Evolutionary conservation across 2,888 invertebrate genomes (phyloP), one percentile per base, ranked within the genome.

Genomic region (Drosophila seclusa): DNA sequence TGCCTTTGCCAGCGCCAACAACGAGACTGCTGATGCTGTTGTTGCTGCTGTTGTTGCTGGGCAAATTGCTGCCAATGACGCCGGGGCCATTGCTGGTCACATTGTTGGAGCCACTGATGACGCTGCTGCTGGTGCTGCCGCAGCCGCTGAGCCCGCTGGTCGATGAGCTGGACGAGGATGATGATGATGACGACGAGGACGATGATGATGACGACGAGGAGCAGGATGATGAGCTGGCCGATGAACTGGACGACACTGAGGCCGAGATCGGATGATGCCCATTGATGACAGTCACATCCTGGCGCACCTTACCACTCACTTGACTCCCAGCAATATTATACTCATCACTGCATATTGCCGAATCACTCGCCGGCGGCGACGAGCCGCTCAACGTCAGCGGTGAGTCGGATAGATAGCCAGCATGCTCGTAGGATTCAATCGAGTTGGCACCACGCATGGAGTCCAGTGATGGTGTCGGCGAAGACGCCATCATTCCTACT

Each of bases 381-480:
- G 97, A 97, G 91, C 97, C 97, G 94, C 97, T 97, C 91, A 97
- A 95, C 90, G 97, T 97, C 92, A 97, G 94, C 91, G 97, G 97
- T 58, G 96, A 96, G 92, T 95, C 95, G 87, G 94, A 95, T 90
- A 96, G 95, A 93, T 96, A 95, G 93, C 97, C 96, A 94, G 95
- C 95, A 93, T 96, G 96, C 94, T 97, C 97, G 86, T 96, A 96
- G 92, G 97, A 97, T 95, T 97, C 97, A 94, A 97, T 96, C 93
- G 97, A 97, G 95, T 97, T 97, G 94, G 97, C 97, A 82, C 93
- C 93, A 93, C 96, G 96, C 94, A 97, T 95, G 94, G 97, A 98
- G 95, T 97, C 98, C 95, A 97, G 95, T 94, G 97, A 98, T 94
- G 97, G 97, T 94, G 97, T 97, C 94, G 95, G 95, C 86, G 93